Conservation (phyloP, 2,888 invertebrate genomes). For the Chymomyza fuscimana region DNA sequence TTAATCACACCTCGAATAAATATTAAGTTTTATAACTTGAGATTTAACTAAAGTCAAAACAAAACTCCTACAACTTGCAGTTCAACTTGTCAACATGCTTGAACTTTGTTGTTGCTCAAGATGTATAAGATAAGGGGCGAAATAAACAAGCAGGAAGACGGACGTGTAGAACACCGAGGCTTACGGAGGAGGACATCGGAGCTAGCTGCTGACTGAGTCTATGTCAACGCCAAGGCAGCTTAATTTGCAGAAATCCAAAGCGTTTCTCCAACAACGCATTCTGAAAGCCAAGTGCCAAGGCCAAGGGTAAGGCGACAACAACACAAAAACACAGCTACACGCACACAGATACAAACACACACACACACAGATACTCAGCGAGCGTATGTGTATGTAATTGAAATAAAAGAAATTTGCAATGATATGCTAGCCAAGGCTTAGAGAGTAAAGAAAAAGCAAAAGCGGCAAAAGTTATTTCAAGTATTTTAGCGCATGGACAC, state of each 20-base stretch:
- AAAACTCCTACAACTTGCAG: slow-evolving; percentile 9
- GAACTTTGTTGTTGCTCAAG: background rate
- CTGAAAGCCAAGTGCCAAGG: slow-evolving; percentile 21
- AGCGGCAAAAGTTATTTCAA: slow-evolving; percentile 55
- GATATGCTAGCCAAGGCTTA: slow-evolving; percentile 31
- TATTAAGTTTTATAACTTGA: too few relatives aligned
- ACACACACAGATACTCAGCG: background rate
- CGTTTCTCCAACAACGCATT: background rate
- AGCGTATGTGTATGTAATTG: slow-evolving; percentile 39
- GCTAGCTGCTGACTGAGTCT: background rate
- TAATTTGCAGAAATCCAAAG: background rate
- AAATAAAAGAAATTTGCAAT: slow-evolving; percentile 51
- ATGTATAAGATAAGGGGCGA: background rate
- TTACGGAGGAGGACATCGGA: background rate
- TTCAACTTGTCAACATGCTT: background rate
- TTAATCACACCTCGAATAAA: too few relatives aligned
- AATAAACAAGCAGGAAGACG: background rate
- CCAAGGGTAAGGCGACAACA: slow-evolving; percentile 12
- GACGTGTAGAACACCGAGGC: background rate
- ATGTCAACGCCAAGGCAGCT: background rate
- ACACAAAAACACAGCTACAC: background rate
- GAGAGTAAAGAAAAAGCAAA: slow-evolving; percentile 14
- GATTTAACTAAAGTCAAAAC: too few relatives aligned
- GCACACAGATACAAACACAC: background rate
- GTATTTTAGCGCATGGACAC: slow-evolving; percentile 50